Base-by-base conservation (phyloP, 2,113 vertebrate species). In the Calyptommatus sinebrachiatus region DNA sequence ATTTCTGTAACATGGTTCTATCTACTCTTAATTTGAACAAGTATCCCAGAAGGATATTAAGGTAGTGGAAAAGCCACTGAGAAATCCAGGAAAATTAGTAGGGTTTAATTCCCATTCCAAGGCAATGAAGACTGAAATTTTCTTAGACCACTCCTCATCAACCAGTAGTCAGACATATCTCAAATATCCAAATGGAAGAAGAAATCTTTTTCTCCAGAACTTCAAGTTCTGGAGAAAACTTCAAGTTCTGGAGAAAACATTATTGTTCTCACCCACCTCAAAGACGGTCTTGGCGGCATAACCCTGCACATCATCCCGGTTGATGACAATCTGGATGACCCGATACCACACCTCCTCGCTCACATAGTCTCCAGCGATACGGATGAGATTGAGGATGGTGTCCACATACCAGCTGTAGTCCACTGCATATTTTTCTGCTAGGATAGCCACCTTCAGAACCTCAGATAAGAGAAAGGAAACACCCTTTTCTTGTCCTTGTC, bases 381-480 rank as follows among this genome's bases (percentile, higher is more conserved):
- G 97, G 87, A 98, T 98, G 79, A 98, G 95, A 92, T 98, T 98
- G 46, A 98, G 95, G 79, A 98, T 98, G 78, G 97, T 98, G 90
- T 98, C 97, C 87, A 98, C 97, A 2, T 98, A 98, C 97, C 97
- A 98, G 78, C 97, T 97, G 88, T 98, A 98, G 85, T 98, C 97
- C 80, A 98, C 97, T 0, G 97, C 97, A 0, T 98, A 98, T 87
- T 98, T 98, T 91, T 98, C 97, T 0, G 97, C 97, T 69, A 98
- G 90, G 83, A 98, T 97, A 84, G 97, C 97, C 74, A 98, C 97
- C 92, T 98, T 98, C 74, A 97, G 92, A n/a, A 98, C 97, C 97
- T 98, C 71, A 8, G 21, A 0, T 46, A 14, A 29, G 0, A 8
- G 60, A 45, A 46, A 35, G 1, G 24, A 31, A 35, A 57, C 20